Evolutionary conservation across 2,113 vertebrate species (phyloP).

Genomic region (Antigone vipio): DNA sequence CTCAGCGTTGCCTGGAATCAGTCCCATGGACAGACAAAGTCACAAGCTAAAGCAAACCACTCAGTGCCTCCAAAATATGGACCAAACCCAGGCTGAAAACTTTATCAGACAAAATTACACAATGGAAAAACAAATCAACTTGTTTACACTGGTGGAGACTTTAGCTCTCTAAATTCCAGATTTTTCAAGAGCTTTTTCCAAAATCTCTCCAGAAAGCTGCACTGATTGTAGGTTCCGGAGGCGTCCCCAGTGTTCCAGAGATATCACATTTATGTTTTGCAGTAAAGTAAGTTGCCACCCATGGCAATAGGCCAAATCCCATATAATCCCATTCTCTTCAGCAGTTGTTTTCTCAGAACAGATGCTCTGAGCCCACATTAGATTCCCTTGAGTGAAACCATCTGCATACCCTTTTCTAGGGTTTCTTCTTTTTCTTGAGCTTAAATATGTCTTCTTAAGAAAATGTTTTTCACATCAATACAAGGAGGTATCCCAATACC

Average conservation of each 20-base stretch:
- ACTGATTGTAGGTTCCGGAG: not conserved
- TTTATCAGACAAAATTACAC: not conserved
- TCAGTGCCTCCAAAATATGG: not conserved
- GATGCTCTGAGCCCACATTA: conserved; percentile 13
- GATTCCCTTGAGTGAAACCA: conserved; percentile 4
- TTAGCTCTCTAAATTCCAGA: not conserved
- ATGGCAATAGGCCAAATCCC: not conserved
- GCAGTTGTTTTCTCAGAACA: conserved; percentile 48
- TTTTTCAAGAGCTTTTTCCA: not conserved
- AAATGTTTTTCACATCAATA: not conserved
- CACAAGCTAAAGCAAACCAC: not conserved
- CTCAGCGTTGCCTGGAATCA: not conserved
- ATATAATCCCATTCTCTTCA: conserved; percentile 21
- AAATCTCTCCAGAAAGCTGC: not conserved
- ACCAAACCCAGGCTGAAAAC: not conserved
- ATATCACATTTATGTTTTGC: not conserved
- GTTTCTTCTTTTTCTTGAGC: not conserved
- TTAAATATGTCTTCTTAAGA: not conserved
- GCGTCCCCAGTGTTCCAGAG: not conserved
- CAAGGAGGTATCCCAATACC: not conserved
- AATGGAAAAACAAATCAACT: not conserved
- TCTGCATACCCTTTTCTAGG: not conserved
- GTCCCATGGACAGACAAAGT: not conserved
- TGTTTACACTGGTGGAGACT: not conserved
- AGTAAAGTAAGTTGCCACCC: not conserved